Base-by-base conservation (phyloP, 2,888 invertebrate species). In the Dynastes maya region DNA sequence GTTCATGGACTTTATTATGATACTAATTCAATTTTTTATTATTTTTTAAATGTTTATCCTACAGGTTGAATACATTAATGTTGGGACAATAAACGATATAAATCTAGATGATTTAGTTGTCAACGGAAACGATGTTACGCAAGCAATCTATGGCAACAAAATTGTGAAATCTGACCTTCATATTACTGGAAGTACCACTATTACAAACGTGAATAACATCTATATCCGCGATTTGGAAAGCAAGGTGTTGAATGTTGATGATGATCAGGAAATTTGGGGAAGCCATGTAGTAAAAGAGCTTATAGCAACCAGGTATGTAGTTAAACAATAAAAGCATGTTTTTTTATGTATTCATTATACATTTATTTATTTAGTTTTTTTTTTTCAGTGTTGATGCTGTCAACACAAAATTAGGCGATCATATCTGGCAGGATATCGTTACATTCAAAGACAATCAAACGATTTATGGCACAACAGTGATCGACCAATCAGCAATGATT, bases 71-170 rank as follows among this genome's bases (percentile, higher is more conserved):
- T 85, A 89, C 79, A 85, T 91, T 0, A 82, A 86, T 63, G 84
- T 87, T 1, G 89, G 90, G 82, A 86, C 85, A 77, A 89, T 92
- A 76, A 91, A 90, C 81, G 87, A 87, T 0, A 82, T 89, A 11
- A 88, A 90, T 80, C 82, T 90, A 11, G 83, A 86, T 40, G 84
- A 87, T 37, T 89, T 90, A 82, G 86, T 91, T 1, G 86, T 87
- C 74, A 87, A 88, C 27, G 89, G 90, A 80, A 83, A 82, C 1
- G 83, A 88, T 2, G 86, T 88, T 22, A 81, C 88, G 40, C 89
- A 90, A 83, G 81, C 88, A 9, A 87, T 93, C 68, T 87, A 87
- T 32, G 92, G 91, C 6, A 82, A 81, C 58, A 93, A 92, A 84
- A 84, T 82, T 2, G 89, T 91, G 80, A 83, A 83, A 2, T 84